These are phyloP conservation scores for Gobio gobio DNA, from an alignment of 2,113 vertebrate species.

Conservation along the genomic window DNA sequence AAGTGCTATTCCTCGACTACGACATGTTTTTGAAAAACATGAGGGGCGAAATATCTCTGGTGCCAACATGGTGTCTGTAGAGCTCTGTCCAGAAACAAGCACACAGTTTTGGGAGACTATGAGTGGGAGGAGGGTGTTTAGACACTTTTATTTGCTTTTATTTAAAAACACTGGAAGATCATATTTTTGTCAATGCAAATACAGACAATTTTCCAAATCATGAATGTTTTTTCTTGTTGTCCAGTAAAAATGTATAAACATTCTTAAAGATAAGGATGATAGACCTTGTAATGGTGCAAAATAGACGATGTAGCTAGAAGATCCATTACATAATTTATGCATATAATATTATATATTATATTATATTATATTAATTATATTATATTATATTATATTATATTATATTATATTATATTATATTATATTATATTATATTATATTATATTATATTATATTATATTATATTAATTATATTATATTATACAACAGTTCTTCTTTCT, in stretches of 20 bases:
- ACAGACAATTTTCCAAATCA: background rate
- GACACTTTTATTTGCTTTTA: constrained; percentile 4
- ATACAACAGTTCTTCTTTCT: too few species aligned
- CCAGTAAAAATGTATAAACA: background rate
- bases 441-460: background rate
- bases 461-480: too few species aligned
- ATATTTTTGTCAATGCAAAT: constrained; percentile 3
- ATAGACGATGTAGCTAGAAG: background rate
- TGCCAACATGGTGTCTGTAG: constrained; percentile 12
- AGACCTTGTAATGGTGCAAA: background rate
- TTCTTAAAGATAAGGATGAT: background rate
- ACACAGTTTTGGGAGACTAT: background rate
- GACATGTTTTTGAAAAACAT: constrained; percentile 24
- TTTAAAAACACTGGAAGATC: constrained; percentile 5
- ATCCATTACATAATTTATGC: too few species aligned
- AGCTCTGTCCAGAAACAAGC: constrained; percentile 26
- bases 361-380: background rate
- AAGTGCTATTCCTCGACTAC: constrained; percentile 33
- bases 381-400: background rate
- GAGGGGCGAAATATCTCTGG: background rate
- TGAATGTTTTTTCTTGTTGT: background rate
- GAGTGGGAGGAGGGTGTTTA: background rate
- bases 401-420: background rate
- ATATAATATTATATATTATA: background rate
- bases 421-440: background rate